Percentiles rank a stretch among this genome's conserved stretches.
phyloP scores from a whole-genome alignment of 2,888 invertebrate species.

The Rhamnusium bicolor region DNA sequence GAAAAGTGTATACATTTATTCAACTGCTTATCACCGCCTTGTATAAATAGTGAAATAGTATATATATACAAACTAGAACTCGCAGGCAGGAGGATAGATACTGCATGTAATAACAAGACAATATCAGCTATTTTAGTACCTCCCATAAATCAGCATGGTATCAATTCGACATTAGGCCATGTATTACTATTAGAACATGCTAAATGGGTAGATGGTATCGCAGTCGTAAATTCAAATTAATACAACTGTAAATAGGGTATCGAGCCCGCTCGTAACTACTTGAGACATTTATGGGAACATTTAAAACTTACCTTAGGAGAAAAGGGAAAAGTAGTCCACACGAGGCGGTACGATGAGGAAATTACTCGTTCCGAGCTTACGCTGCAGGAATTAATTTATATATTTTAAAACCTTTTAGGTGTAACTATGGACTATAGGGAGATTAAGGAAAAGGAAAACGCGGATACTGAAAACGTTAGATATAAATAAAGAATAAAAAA shows the following conservation, averaged over 20 bases:
- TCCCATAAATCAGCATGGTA: conserved; percentile 60
- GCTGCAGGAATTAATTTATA: not conserved
- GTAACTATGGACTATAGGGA: not conserved
- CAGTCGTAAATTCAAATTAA: conserved; percentile 65
- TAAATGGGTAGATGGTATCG: conserved; percentile 59
- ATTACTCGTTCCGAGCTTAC: not conserved
- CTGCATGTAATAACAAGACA: conserved; percentile 13
- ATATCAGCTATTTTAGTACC: conserved; percentile 36
- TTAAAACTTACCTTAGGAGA: conserved; percentile 25
- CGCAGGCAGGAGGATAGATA: conserved; percentile 17
- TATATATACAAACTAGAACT: conserved; percentile 6
- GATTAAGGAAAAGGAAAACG: not conserved
- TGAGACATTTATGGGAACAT: conserved; percentile 34
- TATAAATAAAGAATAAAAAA: no score
- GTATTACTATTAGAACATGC: conserved; percentile 62
- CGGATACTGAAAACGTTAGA: no score
- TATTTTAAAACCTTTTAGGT: conserved; percentile 2
- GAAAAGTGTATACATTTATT: not conserved
- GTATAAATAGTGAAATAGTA: not conserved
- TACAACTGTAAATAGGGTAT: conserved; percentile 62
- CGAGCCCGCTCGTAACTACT: conserved; percentile 55
- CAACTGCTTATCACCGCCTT: not conserved
- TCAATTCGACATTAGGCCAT: conserved; percentile 59
- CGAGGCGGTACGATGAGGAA: not conserved
- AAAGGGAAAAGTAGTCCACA: conserved; percentile 6